Conservation (phyloP, 2,113 vertebrate species). For the cattle (Bos taurus) region ARS-UCD2.0 NC_037346.1:33321501-33322000, state of each 20-base stretch:
- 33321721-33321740: neutral
- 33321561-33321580: neutral
- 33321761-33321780: neutral
- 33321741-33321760: neutral
- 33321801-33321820: neutral
- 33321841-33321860: neutral
- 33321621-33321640: neutral
- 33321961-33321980: neutral
- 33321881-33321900: neutral
- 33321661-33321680: neutral
- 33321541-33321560: neutral
- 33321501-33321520: neutral
- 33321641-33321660: neutral
- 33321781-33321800: neutral
- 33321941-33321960: neutral
- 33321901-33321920: neutral
- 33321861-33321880: neutral
- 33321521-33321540: neutral
- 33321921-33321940: neutral
- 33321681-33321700: neutral
- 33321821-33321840: neutral
- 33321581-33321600: accelerated
- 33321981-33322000: neutral
- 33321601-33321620: neutral
- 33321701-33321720: neutral